Conservation (phyloP, 2,797 vertebrate genomes). For the Urosaurus nigricauda region DNA sequence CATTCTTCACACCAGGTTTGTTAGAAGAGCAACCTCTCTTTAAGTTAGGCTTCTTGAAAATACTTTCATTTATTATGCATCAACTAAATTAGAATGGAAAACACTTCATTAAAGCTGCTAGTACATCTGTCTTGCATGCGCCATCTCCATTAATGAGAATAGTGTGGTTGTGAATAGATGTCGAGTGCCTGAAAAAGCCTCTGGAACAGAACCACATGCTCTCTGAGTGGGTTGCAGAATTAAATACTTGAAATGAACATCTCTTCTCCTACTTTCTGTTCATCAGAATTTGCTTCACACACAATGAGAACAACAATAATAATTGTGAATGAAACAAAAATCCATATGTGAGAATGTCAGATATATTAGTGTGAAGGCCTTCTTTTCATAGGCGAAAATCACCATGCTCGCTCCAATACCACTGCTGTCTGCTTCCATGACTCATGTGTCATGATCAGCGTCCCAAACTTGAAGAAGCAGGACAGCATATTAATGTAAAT, state of each 20-base stretch:
- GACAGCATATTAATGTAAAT: too few relatives aligned
- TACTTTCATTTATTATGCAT: conserved; percentile 28
- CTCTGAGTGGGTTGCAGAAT: conserved; percentile 25
- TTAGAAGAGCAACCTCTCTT: conserved; percentile 17
- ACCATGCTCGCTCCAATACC: too few relatives aligned
- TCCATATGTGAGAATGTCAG: background rate
- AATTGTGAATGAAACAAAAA: background rate
- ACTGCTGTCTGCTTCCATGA: too few relatives aligned
- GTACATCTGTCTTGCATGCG: conserved; percentile 28
- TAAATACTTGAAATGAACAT: conserved; percentile 36
- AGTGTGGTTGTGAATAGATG: conserved; percentile 40
- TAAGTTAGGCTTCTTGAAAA: conserved; percentile 39
- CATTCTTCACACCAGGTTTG: background rate
- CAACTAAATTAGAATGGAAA: conserved; percentile 48
- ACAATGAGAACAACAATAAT: background rate
- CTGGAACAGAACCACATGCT: conserved; percentile 21
- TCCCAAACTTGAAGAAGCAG: too few relatives aligned
- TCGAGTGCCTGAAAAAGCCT: conserved; percentile 36
- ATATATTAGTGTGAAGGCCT: background rate
- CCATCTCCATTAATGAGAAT: conserved; percentile 39
- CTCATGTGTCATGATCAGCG: too few relatives aligned
- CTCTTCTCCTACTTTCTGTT: conserved; percentile 8
- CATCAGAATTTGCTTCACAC: conserved; percentile 15
- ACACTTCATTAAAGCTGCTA: conserved; percentile 24
- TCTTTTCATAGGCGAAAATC: background rate